Conservation (phyloP, 2,888 invertebrate genomes). For the Acleris cristana region DNA sequence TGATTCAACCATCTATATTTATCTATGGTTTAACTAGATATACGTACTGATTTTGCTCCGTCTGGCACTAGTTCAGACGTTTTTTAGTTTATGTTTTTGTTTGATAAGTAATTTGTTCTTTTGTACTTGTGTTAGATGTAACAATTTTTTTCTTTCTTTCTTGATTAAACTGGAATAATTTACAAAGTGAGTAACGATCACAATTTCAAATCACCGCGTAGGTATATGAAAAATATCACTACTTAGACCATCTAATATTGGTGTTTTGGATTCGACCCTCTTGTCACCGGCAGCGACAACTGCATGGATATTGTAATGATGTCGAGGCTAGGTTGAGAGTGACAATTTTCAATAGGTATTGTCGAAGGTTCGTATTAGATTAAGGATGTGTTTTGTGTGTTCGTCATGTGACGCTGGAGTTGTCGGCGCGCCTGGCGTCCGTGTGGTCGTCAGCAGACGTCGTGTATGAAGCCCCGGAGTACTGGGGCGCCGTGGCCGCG, state of each 20-base stretch:
- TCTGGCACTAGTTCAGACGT: no score
- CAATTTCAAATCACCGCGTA: no score
- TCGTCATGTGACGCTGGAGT: conserved; percentile 38
- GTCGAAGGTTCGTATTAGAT: neutral
- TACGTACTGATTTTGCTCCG: no score
- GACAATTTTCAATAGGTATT: conserved; percentile 15
- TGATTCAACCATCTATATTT: no score
- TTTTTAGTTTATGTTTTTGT: no score
- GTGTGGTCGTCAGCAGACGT: conserved; percentile 6
- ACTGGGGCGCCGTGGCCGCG: neutral
- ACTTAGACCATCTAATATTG: conserved; percentile 27
- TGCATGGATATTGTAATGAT: neutral
- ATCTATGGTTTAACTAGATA: no score
- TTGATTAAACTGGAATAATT: no score
- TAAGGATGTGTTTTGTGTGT: neutral
- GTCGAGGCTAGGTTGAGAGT: neutral
- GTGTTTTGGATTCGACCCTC: conserved; percentile 44
- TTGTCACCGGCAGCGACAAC: conserved; percentile 38
- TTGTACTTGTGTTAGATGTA: no score
- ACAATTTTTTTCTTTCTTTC: no score
- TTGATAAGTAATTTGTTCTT: no score
- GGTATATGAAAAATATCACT: conserved; percentile 30
- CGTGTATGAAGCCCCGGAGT: conserved; percentile 3
- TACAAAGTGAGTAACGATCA: no score
- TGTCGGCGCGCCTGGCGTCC: conserved; percentile 13